phyloP scores from a whole-genome alignment of 2,888 invertebrate genomes.

The Galerucella pusilla region DNA sequence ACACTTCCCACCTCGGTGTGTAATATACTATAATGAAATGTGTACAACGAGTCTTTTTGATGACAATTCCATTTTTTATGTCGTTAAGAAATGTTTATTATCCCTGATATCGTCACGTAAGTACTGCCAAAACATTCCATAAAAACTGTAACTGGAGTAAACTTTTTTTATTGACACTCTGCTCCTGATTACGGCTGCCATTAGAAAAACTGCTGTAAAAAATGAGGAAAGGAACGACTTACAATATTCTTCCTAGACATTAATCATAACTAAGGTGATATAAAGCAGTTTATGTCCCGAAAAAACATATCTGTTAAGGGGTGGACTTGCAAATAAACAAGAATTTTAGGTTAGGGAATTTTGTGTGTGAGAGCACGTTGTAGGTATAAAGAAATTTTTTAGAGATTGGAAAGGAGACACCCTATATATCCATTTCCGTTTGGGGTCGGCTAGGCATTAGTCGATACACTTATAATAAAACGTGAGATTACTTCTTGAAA shows the following conservation, averaged over 20 bases:
- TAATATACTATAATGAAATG: too few relatives aligned
- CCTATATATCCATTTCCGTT: too few relatives aligned
- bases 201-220: slow-evolving; percentile 27
- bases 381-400: too few relatives aligned
- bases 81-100: not conserved
- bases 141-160: slow-evolving; percentile 13
- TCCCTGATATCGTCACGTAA: not conserved
- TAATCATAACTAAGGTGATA: slow-evolving; percentile 3
- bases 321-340: not conserved
- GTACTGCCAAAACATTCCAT: slow-evolving; percentile 4
- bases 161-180: slow-evolving; percentile 31
- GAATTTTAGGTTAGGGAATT: not conserved
- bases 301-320: not conserved
- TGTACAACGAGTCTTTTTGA: too few relatives aligned
- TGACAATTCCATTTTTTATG: not conserved
- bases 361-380: too few relatives aligned
- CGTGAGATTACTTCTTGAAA: too few relatives aligned
- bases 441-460: too few relatives aligned
- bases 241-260: not conserved
- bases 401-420: too few relatives aligned
- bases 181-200: slow-evolving; percentile 23
- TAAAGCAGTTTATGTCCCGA: not conserved
- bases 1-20: too few relatives aligned
- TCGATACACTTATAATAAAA: too few relatives aligned
- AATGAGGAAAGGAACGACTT: slow-evolving; percentile 9